A percentile compares a stretch with the other conserved stretches of the same genome.
Evolutionary conservation across 2,113 vertebrate genomes (phyloP).

Genomic region (Corythoichthys intestinalis): DNA sequence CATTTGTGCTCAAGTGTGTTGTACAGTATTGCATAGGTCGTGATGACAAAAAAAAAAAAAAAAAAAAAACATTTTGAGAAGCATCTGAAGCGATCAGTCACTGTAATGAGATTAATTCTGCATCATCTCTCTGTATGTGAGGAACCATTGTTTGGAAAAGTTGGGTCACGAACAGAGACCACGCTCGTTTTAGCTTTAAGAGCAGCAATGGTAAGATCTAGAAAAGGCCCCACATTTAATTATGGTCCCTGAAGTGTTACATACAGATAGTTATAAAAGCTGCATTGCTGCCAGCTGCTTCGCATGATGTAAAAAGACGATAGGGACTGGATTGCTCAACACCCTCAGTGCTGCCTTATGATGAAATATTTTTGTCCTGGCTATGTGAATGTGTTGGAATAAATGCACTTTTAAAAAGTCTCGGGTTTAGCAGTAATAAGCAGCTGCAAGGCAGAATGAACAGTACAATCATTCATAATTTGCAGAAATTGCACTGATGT

Average conservation of each 20-base stretch:
- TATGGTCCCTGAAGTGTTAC: neutral
- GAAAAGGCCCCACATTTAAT: neutral
- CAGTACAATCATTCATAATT: neutral
- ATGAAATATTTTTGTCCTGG: slow-evolving; percentile 33
- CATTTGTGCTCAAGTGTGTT: slow-evolving; percentile 7
- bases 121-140: neutral
- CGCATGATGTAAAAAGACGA: neutral
- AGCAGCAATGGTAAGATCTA: neutral
- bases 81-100: neutral
- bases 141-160: slow-evolving; percentile 1
- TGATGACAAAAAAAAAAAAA: neutral
- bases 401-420: slow-evolving; percentile 1
- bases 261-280: neutral
- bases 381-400: slow-evolving; percentile 26
- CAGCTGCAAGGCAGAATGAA: neutral
- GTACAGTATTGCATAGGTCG: slow-evolving; percentile 5
- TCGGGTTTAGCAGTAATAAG: neutral
- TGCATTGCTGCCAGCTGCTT: neutral
- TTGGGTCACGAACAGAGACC: neutral
- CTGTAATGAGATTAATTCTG: neutral
- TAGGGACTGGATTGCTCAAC: neutral
- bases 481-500: neutral
- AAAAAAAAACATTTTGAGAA: neutral
- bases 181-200: neutral
- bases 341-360: slow-evolving; percentile 20